Evolutionary conservation across 1,140 invertebrate species (phyloP), one percentile per base, ranked within the genome.

Genomic region (Zaprionus nigranus): DNA sequence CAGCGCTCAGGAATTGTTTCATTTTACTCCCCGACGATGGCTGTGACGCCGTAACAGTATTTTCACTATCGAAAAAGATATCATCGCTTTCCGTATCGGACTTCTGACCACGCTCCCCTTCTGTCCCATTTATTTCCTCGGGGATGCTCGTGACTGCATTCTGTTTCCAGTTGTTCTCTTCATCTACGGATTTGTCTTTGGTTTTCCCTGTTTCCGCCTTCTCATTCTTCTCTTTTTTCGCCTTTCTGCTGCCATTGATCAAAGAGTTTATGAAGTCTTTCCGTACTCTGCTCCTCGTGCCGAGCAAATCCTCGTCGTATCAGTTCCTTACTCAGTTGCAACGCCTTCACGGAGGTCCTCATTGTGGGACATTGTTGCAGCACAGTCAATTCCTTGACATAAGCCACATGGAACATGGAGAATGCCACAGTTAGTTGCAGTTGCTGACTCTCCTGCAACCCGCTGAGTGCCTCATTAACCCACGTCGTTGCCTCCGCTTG

Each of bases 331-430:
- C n/a, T 7, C 3, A 90, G 38, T 11, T 60, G 26, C 0, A 51
- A 7, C 2, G 40, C 56, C 28, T 68, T 57, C 1, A 90, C 75
- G 20, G 30, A 36, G 0, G 78, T 84, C 11, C 54, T 22, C 62
- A 88, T 58, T 0, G 28, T 20, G 0, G n/a, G 75, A n/a, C 84
- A 88, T 2, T 81, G 43, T 49, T 84, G 70, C 5, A 84, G 15
- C 17, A 90, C 11, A 0, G 36, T 5, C 0, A 88, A 49, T 30
- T 90, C 75, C 38, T 34, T 71, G 4, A 43, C 78, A 38, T 79
- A 79, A 20, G 71, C 30, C 7, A 70, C 38, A 46, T 79, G 11
- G 0, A 76, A 15, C 56, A 90, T 17, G 6, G 54, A 20, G 9
- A 79, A 84, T 2, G 78, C 75, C 0, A 88, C 62, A 13, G 4